Evolutionary conservation across 2,888 invertebrate genomes (phyloP).

Genomic region (Euphydryas editha): DNA sequence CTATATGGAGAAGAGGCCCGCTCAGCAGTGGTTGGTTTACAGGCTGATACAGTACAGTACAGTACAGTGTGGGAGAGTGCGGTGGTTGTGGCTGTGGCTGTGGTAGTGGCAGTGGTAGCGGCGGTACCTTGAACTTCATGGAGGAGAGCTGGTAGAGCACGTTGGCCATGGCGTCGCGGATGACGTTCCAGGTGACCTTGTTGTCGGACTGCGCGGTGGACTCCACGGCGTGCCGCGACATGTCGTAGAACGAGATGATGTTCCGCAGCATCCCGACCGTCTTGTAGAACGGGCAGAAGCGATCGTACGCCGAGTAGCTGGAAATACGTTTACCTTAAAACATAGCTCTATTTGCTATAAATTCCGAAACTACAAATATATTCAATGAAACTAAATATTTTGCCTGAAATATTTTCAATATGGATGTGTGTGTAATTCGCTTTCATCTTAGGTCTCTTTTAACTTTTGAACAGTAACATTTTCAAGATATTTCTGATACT

Average conservation of each 20-base stretch:
- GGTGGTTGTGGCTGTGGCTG: background rate
- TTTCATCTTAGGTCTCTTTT: too few species aligned
- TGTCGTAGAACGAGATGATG: constrained; percentile 99
- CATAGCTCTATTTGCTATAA: too few species aligned
- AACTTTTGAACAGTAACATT: too few species aligned
- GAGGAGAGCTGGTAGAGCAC: constrained; percentile 98
- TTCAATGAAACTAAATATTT: too few species aligned
- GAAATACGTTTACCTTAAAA: too few species aligned
- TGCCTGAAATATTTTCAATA: too few species aligned
- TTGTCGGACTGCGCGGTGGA: constrained; percentile 99
- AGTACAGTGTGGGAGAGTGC: background rate
- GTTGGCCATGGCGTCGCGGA: constrained; percentile 98
- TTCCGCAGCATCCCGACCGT: constrained; percentile 99
- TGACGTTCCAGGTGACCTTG: constrained; percentile 98
- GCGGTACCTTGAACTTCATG: constrained; percentile 98
- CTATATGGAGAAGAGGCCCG: too few species aligned
- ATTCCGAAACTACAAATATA: background rate
- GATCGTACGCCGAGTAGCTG: constrained; percentile 95
- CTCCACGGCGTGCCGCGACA: constrained; percentile 98
- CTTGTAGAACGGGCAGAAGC: constrained; percentile 99
- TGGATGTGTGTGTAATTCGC: too few species aligned
- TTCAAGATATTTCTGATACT: too few species aligned
- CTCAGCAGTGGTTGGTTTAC: too few species aligned
- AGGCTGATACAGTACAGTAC: too few species aligned
- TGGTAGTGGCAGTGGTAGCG: background rate